Evolutionary conservation across 1,140 invertebrate genomes (phyloP).

Genomic region (Brachystomella parvula): DNA sequence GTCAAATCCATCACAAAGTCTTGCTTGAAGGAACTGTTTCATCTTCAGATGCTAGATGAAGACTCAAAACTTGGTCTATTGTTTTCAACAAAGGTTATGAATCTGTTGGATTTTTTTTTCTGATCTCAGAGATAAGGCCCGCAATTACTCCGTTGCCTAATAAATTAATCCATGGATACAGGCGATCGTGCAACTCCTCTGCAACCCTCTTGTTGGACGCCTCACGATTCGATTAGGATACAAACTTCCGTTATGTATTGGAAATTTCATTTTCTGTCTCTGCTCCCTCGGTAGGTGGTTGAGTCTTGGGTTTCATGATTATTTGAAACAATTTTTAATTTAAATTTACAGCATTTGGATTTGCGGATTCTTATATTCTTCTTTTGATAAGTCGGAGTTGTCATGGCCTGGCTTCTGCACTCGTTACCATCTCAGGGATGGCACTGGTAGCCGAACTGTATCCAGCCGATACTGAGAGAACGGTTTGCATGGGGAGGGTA

Average conservation of each 20-base stretch:
- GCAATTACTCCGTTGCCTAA: too few relatives aligned
- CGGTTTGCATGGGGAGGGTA: slow-evolving; percentile 64
- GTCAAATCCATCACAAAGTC: slow-evolving; percentile 15
- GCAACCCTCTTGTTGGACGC: slow-evolving; percentile 72
- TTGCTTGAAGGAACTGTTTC: slow-evolving; percentile 33
- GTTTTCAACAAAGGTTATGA: slow-evolving; percentile 50
- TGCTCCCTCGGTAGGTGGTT: slow-evolving; percentile 65
- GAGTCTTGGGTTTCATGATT: background rate
- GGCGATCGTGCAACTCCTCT: slow-evolving; percentile 72
- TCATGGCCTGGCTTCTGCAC: slow-evolving; percentile 78
- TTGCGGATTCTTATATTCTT: slow-evolving; percentile 63
- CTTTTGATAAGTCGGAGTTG: slow-evolving; percentile 70
- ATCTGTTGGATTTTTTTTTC: background rate
- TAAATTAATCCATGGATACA: slow-evolving; percentile 56
- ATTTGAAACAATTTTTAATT: slow-evolving; percentile 22
- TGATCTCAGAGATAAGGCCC: slow-evolving; percentile 7
- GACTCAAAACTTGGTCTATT: slow-evolving; percentile 70
- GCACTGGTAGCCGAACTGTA: slow-evolving; percentile 49
- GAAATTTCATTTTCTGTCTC: slow-evolving; percentile 68
- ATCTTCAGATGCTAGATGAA: slow-evolving; percentile 46
- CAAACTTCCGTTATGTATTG: slow-evolving; percentile 68
- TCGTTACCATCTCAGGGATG: slow-evolving; percentile 58
- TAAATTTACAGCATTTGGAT: slow-evolving; percentile 63
- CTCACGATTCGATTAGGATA: slow-evolving; percentile 64
- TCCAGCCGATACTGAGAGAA: slow-evolving; percentile 52